Conservation (phyloP, 2,888 invertebrate genomes). For the Lasioglossum morio region DNA sequence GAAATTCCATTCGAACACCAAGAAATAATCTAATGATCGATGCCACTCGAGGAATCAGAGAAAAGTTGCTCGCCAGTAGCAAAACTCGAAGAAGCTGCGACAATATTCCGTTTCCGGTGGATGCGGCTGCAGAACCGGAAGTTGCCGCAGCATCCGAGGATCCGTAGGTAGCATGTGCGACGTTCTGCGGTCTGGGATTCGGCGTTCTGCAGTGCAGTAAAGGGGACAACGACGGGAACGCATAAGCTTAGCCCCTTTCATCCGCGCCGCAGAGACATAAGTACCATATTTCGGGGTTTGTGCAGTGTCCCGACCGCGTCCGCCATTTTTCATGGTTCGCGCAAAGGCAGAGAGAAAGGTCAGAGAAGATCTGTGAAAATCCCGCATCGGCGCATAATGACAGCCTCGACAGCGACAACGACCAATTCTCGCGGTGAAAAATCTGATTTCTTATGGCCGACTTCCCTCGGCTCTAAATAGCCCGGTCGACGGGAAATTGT, state of each 20-base stretch:
- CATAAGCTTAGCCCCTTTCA: conserved; percentile 52
- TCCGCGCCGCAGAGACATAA: conserved; percentile 32
- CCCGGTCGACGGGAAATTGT: conserved; percentile 9
- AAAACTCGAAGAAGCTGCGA: neutral
- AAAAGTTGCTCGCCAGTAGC: neutral
- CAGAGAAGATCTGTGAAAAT: conserved; percentile 45
- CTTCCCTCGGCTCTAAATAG: conserved; percentile 16
- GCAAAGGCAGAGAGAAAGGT: no score
- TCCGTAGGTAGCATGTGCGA: conserved; percentile 20
- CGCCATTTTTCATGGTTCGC: conserved; percentile 67
- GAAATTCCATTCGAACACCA: neutral
- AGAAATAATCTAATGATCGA: neutral
- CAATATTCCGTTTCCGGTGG: neutral
- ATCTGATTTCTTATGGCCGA: conserved; percentile 29
- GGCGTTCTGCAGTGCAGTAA: conserved; percentile 69
- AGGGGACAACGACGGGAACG: conserved; percentile 35
- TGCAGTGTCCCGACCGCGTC: conserved; percentile 31
- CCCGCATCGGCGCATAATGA: conserved; percentile 59
- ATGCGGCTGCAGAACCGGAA: neutral
- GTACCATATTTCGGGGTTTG: conserved; percentile 61
- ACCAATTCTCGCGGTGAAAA: conserved; percentile 40
- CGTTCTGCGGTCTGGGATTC: conserved; percentile 52
- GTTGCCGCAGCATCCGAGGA: conserved; percentile 6
- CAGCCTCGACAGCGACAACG: conserved; percentile 45
- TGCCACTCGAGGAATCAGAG: neutral